Evolutionary conservation across 2,113 vertebrate species (phyloP).

Genomic region (Thunnus thynnus): DNA sequence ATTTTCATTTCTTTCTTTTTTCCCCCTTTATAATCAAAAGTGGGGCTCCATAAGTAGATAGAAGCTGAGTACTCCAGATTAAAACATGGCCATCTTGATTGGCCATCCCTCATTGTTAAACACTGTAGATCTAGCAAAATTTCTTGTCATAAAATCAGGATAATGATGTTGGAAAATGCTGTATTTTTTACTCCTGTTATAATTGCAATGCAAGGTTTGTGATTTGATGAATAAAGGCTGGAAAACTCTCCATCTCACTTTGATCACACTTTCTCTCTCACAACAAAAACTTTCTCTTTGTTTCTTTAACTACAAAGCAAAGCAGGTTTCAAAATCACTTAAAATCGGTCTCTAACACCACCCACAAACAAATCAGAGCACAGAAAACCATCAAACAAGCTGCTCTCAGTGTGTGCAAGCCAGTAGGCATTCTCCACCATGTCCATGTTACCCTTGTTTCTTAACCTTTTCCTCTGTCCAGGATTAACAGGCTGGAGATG

Average conservation of each 20-base stretch:
- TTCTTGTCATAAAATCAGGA: slow-evolving; percentile 24
- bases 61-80: slow-evolving; percentile 12
- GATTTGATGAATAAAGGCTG: background rate
- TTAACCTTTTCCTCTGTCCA: slow-evolving; percentile 28
- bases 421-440: slow-evolving; percentile 21
- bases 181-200: background rate
- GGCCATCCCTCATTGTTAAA: slow-evolving; percentile 28
- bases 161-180: slow-evolving; percentile 1
- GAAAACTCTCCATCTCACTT: slow-evolving; percentile 3
- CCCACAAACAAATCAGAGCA: background rate
- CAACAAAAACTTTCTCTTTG: background rate
- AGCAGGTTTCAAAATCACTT: slow-evolving; percentile 1
- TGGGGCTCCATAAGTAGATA: slow-evolving; percentile 17
- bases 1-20: slow-evolving; percentile 22
- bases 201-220: background rate
- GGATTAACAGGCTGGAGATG: slow-evolving; percentile 62
- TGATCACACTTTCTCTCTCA: slow-evolving; percentile 2
- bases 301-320: background rate
- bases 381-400: background rate
- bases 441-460: background rate
- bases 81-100: slow-evolving; percentile 39
- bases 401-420: background rate
- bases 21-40: slow-evolving; percentile 22
- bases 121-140: background rate
- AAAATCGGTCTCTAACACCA: background rate